Evolutionary conservation across 2,888 invertebrate genomes (phyloP), one percentile per base, ranked within the genome.

Genomic region (Philereme vetulata): DNA sequence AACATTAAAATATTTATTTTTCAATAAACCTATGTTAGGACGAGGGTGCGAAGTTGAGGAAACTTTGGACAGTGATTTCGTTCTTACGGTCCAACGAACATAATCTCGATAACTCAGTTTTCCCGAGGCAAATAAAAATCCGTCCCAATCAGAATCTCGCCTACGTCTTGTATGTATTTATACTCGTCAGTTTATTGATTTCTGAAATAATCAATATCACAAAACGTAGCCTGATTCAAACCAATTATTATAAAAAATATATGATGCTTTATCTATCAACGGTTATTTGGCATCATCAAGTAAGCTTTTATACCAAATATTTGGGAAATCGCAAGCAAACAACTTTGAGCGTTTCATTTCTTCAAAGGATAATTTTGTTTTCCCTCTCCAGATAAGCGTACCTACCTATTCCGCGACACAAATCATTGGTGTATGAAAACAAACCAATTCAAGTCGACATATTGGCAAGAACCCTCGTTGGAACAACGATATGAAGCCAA

Each of bases 1-100:
- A 75, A 78, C 79, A 85, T 84, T 86, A 83, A 85, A 85, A 85
- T 84, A 79, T 82, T 81, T 82, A 82, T 80, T 80, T 81, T 81
- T 79, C 80, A 76, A 80, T 80, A 82, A 80, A 77, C 72, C 71
- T 67, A 72, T 70, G 66, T 46, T 53, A 62, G 66, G 62, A 71
- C 72, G 65, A 72, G 75, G 78, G 76, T 76, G 77, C 65, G 64
- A 70, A 72, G 74, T 60, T 64, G 62, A 62, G 68, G 60, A 68
- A 75, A 72, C 61, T 68, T 75, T 70, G 71, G 66, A 68, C 68
- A 62, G 67, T 76, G 77, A 77, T 79, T 80, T 78, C 72, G 69
- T 74, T 74, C 63, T 74, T 74, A 74, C 77, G 75, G 76, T 74
- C 72, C 72, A 77, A 64, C 61, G 76, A 68, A 62, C 65, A 66